Percentiles rank a stretch among this genome's conserved stretches.
These are phyloP conservation scores for Myrmecobius fasciatus DNA, from an alignment of 2,113 vertebrate genomes.

Conservation along the genomic window DNA sequence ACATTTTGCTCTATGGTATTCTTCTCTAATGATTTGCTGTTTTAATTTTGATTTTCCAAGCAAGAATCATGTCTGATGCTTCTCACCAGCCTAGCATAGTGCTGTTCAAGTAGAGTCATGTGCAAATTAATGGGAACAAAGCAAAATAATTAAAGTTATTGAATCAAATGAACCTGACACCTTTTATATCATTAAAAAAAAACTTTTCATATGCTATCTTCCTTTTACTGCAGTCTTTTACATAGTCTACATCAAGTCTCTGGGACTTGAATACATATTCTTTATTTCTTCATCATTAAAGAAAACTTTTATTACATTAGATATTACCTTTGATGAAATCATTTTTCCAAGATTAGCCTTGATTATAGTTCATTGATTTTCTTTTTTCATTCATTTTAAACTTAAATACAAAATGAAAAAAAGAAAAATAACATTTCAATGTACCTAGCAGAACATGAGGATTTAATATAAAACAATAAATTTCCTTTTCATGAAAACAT, in stretches of 20 bases:
- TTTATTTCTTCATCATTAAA: background rate
- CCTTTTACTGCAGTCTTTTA: background rate
- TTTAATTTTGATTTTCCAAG: background rate
- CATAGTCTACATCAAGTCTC: background rate
- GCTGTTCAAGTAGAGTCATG: background rate
- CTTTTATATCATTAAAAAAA: background rate
- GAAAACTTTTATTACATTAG: background rate
- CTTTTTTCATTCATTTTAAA: background rate
- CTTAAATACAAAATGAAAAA: no score
- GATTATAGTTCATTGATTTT: background rate
- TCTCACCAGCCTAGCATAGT: background rate
- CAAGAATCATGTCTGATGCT: background rate
- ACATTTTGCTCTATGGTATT: background rate
- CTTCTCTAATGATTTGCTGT: background rate
- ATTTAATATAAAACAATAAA: no score
- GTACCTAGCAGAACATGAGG: no score
- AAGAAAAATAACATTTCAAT: no score
- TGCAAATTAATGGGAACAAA: background rate
- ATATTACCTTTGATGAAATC: background rate
- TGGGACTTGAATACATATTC: background rate
- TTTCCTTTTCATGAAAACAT: no score
- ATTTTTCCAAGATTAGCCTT: background rate
- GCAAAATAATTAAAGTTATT: background rate
- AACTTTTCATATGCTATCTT: background rate
- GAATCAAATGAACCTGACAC: background rate